Percentiles rank a stretch among this genome's conserved stretches.
phyloP scores from a whole-genome alignment of 2,113 vertebrate species.

The Oncorhynchus kisutch region DNA sequence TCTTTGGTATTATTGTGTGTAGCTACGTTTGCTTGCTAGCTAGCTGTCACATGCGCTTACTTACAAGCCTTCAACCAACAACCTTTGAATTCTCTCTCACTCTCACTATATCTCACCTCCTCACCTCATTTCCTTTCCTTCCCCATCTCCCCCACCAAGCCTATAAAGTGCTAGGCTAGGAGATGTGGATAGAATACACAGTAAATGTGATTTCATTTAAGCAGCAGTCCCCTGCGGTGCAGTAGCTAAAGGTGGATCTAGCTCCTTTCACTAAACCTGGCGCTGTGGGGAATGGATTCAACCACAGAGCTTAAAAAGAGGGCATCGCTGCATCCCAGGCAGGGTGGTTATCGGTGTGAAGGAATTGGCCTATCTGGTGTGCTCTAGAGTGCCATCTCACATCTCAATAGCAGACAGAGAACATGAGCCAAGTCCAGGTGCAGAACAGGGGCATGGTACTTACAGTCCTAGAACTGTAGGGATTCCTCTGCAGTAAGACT shows the following conservation, averaged over 20 bases:
- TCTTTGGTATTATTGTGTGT: too few relatives aligned
- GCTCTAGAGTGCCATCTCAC: background rate
- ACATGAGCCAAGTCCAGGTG: background rate
- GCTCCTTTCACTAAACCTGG: background rate
- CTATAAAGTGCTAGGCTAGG: background rate
- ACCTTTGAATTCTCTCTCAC: too few relatives aligned
- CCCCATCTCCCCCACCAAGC: background rate
- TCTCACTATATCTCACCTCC: background rate
- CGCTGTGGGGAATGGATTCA: background rate
- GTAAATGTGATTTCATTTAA: constrained; percentile 10
- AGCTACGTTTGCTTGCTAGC: too few relatives aligned
- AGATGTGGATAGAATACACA: background rate
- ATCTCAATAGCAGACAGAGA: background rate
- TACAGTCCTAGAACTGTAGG: background rate
- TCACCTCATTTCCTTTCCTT: background rate
- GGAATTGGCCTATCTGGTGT: constrained; percentile 1
- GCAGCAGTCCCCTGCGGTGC: background rate
- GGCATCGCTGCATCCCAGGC: constrained; percentile 17
- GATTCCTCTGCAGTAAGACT: background rate
- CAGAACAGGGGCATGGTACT: background rate
- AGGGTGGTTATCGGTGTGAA: background rate
- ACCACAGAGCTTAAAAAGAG: constrained; percentile 3
- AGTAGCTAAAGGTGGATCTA: background rate
- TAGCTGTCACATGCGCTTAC: too few relatives aligned
- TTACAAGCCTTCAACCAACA: too few relatives aligned